Evolutionary conservation across 2,797 vertebrate genomes (phyloP).

Genomic region (Clangula hyemalis): DNA sequence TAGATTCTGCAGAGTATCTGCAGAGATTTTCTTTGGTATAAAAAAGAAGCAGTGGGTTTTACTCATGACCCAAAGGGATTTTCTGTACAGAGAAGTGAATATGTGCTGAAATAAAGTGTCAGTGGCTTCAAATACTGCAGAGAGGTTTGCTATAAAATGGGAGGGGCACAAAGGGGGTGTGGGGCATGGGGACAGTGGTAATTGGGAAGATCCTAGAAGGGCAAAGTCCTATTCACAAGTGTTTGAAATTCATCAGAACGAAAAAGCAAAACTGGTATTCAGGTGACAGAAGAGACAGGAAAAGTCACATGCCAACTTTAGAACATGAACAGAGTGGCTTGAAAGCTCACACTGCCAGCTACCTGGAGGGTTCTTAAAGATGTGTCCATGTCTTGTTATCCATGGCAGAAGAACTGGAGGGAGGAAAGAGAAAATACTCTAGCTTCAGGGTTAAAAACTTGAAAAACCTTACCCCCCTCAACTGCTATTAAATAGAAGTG

Average conservation of each 20-base stretch:
- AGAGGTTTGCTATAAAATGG: conserved; percentile 31
- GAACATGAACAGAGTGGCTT: conserved; percentile 42
- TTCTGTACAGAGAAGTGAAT: conserved; percentile 26
- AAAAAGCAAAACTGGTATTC: conserved; percentile 49
- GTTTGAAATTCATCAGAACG: conserved; percentile 40
- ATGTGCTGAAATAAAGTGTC: conserved; percentile 2
- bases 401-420: conserved; percentile 3
- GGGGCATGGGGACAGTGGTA: not conserved
- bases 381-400: conserved; percentile 28
- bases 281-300: conserved; percentile 41
- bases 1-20: conserved; percentile 12
- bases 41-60: conserved; percentile 30
- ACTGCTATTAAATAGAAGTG: not conserved
- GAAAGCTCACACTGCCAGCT: conserved; percentile 22
- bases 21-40: conserved; percentile 30
- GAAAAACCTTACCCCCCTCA: not conserved
- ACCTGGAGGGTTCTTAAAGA: conserved; percentile 57
- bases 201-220: conserved; percentile 58
- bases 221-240: conserved; percentile 37
- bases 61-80: conserved; percentile 30
- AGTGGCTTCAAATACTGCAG: conserved; percentile 38
- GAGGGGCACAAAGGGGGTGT: not conserved
- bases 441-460: conserved; percentile 14
- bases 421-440: not conserved
- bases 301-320: conserved; percentile 34